Evolutionary conservation across 2,888 invertebrate genomes (phyloP).

Genomic region (Cepaea hortensis): DNA sequence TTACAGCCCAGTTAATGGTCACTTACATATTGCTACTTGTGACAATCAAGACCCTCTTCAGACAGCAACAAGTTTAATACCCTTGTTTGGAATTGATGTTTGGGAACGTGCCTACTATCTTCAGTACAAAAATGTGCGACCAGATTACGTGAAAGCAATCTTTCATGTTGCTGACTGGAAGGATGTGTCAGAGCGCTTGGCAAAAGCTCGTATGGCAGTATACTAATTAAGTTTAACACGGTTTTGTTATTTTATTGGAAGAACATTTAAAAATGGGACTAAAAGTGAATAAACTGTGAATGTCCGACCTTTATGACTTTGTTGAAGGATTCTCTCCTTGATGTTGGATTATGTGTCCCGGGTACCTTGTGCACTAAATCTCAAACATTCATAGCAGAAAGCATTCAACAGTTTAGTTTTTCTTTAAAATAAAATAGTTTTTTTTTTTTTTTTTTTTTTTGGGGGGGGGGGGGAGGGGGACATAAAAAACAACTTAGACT

Average conservation of each 20-base stretch:
- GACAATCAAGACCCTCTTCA: conserved; percentile 87
- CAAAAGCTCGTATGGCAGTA: conserved; percentile 78
- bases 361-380: too few species aligned
- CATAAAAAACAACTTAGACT: too few species aligned
- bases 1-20: conserved; percentile 86
- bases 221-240: background rate
- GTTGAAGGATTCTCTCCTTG: too few species aligned
- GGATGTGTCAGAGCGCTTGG: conserved; percentile 87
- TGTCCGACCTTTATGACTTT: too few species aligned
- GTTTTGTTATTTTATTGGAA: background rate
- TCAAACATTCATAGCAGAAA: too few species aligned
- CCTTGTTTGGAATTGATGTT: conserved; percentile 88
- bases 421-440: too few species aligned
- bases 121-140: conserved; percentile 98
- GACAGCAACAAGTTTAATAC: conserved; percentile 72
- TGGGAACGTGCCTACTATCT: conserved; percentile 99
- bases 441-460: too few species aligned
- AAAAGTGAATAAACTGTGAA: background rate
- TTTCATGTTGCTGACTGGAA: conserved; percentile 97
- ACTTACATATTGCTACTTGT: conserved; percentile 89
- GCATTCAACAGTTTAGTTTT: too few species aligned
- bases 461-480: too few species aligned
- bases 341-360: too few species aligned
- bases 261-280: background rate
- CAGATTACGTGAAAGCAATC: conserved; percentile 97